Base-by-base conservation (phyloP, 2,113 vertebrate species). In the Thinocorus orbignyianus region DNA sequence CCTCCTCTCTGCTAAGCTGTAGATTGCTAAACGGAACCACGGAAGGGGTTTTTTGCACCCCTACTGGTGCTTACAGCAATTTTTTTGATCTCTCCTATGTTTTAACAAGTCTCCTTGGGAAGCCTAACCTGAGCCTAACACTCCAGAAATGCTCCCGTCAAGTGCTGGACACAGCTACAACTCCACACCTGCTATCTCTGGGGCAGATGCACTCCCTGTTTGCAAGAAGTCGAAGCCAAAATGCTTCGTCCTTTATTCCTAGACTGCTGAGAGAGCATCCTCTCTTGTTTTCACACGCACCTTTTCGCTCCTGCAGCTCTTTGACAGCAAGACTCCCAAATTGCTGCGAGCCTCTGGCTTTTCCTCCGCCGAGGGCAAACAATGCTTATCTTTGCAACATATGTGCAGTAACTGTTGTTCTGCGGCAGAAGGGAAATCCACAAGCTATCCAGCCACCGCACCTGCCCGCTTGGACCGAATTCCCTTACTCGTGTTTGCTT, bases 341-440 rank as follows among this genome's bases (percentile, higher is more conserved):
- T 13, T 18, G 39, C 10, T 3, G 64, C 1, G 1, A 79, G 48
- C 42, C 60, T 41, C 83, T 1, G 5, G 51, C n/a, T 79, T 52
- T 39, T 31, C 35, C 65, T 72, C 48, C 16, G 31, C 64, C 0
- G 0, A 77, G 1, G 10, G 76, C 80, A 93, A 93, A 90, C 48
- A 33, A 44, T 2, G 22, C 84, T 95, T 94, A 80, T 91, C 94
- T 88, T 51, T 13, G 10, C 93, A 88, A 52, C 91, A 86, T 95
- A 85, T 88, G 96, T 58, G 93, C 81, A 41, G 70, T 65, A 70
- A 69, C 90, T 69, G 65, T 31, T 80, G 61, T 76, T 73, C 6
- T 1, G 26, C 2, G 17, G 94, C 93, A 95, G 95, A 95, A 95
- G 96, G 96, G 87, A 90, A 96, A 92, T 72, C 95, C 91, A 96